Percentiles rank a stretch among this genome's conserved stretches.
These are phyloP conservation scores for Gibbula magus DNA, from an alignment of 2,888 invertebrate genomes.

Conservation along the genomic window DNA sequence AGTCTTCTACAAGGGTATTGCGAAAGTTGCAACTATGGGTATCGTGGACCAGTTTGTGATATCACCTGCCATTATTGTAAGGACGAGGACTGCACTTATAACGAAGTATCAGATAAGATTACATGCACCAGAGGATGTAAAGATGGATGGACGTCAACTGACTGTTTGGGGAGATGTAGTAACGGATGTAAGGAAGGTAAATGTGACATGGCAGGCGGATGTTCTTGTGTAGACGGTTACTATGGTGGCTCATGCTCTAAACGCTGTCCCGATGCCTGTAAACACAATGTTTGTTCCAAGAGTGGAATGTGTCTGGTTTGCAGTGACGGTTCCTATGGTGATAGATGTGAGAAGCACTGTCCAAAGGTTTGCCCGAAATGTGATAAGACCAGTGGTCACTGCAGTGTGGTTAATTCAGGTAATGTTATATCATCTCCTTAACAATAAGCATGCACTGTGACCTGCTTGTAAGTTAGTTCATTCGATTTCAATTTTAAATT, in stretches of 20 bases:
- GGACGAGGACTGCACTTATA: neutral
- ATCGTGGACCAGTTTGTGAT: neutral
- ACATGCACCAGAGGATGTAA: neutral
- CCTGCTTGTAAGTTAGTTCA: too few relatives aligned
- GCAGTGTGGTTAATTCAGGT: conserved; percentile 32
- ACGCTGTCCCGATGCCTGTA: neutral
- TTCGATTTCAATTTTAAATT: too few relatives aligned
- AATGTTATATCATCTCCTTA: too few relatives aligned
- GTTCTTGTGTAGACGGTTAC: neutral
- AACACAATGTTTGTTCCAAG: too few relatives aligned
- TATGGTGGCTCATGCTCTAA: neutral
- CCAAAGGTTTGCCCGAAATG: conserved; percentile 51
- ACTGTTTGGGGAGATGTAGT: neutral
- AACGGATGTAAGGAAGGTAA: neutral
- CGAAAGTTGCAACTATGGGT: neutral
- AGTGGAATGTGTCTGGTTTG: neutral
- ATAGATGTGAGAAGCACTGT: conserved; percentile 47
- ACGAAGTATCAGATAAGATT: neutral
- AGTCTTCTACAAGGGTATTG: neutral
- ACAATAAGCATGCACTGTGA: too few relatives aligned
- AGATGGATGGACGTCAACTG: neutral
- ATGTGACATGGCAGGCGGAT: neutral
- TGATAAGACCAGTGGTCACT: conserved; percentile 27
- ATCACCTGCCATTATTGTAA: neutral
- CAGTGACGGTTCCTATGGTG: too few relatives aligned